Percentiles rank a stretch among this genome's conserved stretches.
Evolutionary conservation across 2,797 vertebrate genomes (phyloP).

Genomic region (Arnoldichthys spilopterus): DNA sequence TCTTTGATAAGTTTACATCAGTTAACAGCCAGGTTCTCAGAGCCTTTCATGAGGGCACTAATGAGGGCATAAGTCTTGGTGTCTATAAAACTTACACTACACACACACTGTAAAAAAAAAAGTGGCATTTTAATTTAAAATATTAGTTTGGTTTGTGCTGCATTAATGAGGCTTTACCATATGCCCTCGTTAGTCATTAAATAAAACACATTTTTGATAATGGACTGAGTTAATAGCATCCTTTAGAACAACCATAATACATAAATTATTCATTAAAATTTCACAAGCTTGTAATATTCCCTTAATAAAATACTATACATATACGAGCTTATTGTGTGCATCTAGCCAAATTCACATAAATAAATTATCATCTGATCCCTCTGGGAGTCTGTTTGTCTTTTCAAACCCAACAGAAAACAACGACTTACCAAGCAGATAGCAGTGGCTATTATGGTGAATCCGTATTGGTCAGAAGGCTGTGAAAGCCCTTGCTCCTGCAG

Average conservation of each 20-base stretch:
- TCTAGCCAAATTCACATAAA: background rate
- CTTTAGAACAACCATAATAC: background rate
- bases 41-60: background rate
- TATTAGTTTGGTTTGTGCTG: too few species aligned
- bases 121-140: too few species aligned
- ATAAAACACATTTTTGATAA: background rate
- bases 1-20: background rate
- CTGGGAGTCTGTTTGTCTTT: slow-evolving; percentile 9
- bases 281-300: background rate
- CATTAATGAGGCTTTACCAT: too few species aligned
- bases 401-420: slow-evolving; percentile 20
- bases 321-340: slow-evolving; percentile 9
- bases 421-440: slow-evolving; percentile 33
- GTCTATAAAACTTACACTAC: background rate
- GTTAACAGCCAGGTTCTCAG: background rate
- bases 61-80: background rate
- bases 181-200: too few species aligned
- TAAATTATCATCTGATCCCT: background rate
- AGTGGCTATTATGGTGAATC: slow-evolving; percentile 46
- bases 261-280: background rate
- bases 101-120: too few species aligned
- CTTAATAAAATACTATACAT: background rate
- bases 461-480: slow-evolving; percentile 36
- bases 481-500: slow-evolving; percentile 23
- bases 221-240: background rate